Base-by-base conservation (phyloP, 2,113 vertebrate species). In the Eurypyga helias region DNA sequence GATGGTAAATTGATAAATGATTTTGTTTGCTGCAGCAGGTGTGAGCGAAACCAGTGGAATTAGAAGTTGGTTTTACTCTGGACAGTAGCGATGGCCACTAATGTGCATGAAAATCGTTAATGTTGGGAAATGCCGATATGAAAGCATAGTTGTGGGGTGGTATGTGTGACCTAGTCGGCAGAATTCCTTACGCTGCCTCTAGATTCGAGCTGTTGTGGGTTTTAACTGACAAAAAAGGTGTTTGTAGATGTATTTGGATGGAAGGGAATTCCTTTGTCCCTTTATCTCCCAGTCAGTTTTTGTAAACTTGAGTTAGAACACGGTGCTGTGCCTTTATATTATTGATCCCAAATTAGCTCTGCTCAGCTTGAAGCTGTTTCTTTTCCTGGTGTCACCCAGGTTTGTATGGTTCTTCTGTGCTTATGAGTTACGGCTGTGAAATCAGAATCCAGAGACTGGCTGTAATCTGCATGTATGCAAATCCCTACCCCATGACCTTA, bases 131-230 rank as follows among this genome's bases (percentile, higher is more conserved):
- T 14, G 21, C 51, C 49, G 54, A 10, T 43, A 2, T 6, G 23
- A 29, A 24, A 62, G 72, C 25, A 7, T 3, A 34, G 13, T 11
- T 4, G 31, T 4, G 66, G 72, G 41, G 25, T 31, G 11, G 9
- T 41, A 26, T 33, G 36, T 0, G 1, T 18, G 71, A 29, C 49
- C 49, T 5, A 0, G 14, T 25, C 60, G 71, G 34, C 38, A 46
- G 38, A 43, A 25, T 33, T 57, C 12, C 31, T 71, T 16, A 8
- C 2, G 0, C 55, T 65, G 21, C 41, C 41, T 52, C 64, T 43
- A 31, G 33, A 7, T 11, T 55, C 1, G 5, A 54, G 46, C 13
- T 10, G 12, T 14, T 43, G 17, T 2, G 6, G 1, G 5, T 4
- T 51, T 75, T 41, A 6, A 1, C 3, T 29, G 28, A 12, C 11